Conservation (phyloP, 2,888 invertebrate genomes). For the Bhutanitis thaidina region DNA sequence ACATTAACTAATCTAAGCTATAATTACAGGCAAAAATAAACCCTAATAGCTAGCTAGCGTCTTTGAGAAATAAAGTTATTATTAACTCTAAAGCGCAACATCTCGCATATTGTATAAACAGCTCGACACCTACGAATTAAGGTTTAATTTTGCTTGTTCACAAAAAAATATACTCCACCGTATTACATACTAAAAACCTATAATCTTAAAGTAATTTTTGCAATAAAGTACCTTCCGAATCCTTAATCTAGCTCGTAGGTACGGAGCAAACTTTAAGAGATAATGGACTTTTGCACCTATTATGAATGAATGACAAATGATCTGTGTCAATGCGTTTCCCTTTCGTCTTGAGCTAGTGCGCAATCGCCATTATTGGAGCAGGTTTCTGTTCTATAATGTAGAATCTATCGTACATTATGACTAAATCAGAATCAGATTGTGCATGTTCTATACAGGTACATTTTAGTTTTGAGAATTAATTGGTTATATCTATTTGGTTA, state of each 20-base stretch:
- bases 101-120: not conserved
- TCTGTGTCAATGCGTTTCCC: too few relatives aligned
- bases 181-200: not conserved
- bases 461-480: constrained; percentile 14
- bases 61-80: too few relatives aligned
- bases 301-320: too few relatives aligned
- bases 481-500: constrained; percentile 3
- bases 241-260: too few relatives aligned
- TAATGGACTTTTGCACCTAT: too few relatives aligned
- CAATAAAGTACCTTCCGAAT: too few relatives aligned
- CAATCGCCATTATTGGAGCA: too few relatives aligned
- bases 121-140: not conserved
- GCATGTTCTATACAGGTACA: constrained; percentile 32
- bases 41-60: not conserved
- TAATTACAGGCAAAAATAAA: constrained; percentile 11
- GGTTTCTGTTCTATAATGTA: too few relatives aligned
- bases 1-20: constrained; percentile 22
- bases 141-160: constrained; percentile 4
- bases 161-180: not conserved
- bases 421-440: constrained; percentile 23
- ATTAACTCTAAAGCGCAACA: not conserved
- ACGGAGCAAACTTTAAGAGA: too few relatives aligned
- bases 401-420: not conserved
- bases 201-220: too few relatives aligned
- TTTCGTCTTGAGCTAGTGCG: too few relatives aligned